A percentile compares a stretch with the other conserved stretches of the same genome.
These are phyloP conservation scores for Volucella bombylans DNA, from an alignment of 2,888 invertebrate genomes.

Conservation along the genomic window DNA sequence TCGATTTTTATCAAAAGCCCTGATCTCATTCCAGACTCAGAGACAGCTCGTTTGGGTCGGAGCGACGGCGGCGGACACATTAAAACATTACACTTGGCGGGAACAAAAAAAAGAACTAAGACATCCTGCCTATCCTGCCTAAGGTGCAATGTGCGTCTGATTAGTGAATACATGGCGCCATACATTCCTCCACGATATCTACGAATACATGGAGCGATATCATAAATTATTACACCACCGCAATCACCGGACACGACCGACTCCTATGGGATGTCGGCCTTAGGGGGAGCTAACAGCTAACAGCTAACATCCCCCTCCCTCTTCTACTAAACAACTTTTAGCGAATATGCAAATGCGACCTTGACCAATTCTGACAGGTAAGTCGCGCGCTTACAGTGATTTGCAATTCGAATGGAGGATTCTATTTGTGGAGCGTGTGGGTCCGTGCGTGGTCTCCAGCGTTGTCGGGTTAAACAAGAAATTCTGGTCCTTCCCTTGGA, in stretches of 20 bases:
- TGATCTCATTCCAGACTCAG: background rate
- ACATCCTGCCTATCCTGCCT: constrained; percentile 9
- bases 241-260: background rate
- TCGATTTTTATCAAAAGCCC: constrained; percentile 43
- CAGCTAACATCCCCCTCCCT: background rate
- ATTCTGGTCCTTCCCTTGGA: constrained; percentile 40
- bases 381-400: constrained; percentile 46
- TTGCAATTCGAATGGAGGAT: constrained; percentile 60
- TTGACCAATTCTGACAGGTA: constrained; percentile 69
- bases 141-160: constrained; percentile 55
- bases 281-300: background rate
- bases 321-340: background rate
- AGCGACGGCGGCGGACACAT: background rate
- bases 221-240: constrained; percentile 56
- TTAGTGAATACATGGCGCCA: constrained; percentile 56
- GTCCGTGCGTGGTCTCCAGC: constrained; percentile 29
- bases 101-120: background rate
- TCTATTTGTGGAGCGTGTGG: constrained; percentile 57
- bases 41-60: background rate
- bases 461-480: constrained; percentile 52
- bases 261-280: too few species aligned
- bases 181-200: constrained; percentile 27
- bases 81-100: constrained; percentile 17
- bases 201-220: background rate
- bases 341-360: constrained; percentile 69